These are phyloP conservation scores for Aplysina aerophoba DNA, from an alignment of 37 sponge, comb jelly and placozoan genomes.

Conservation along the genomic window DNA sequence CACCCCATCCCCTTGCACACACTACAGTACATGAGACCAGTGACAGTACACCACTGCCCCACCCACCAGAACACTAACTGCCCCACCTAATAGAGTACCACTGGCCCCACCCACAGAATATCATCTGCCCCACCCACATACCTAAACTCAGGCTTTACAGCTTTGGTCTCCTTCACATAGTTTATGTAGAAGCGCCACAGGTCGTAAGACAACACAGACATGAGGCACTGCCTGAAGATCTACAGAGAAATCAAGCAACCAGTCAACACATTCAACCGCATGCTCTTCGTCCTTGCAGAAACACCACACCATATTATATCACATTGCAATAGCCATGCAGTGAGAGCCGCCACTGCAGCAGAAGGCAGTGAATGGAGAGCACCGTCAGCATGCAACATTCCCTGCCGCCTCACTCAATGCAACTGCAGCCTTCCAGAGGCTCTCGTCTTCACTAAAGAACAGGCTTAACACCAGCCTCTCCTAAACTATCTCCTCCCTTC, in stretches of 20 bases:
- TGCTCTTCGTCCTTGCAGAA: too few species aligned
- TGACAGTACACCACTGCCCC: not conserved
- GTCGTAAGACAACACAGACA: slow-evolving; percentile 89
- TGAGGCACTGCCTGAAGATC: slow-evolving; percentile 92
- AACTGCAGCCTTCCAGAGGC: not conserved
- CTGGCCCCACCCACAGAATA: too few species aligned
- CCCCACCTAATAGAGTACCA: not conserved
- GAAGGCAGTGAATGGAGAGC: too few species aligned
- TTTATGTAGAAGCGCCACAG: slow-evolving; percentile 95
- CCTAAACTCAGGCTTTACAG: slow-evolving; percentile 80
- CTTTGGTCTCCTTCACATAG: slow-evolving; percentile 93
- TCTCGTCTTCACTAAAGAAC: too few species aligned
- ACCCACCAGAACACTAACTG: not conserved
- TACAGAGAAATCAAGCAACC: not conserved
- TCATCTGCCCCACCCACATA: slow-evolving; percentile 14
- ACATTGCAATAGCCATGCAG: not conserved
- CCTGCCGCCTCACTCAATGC: not conserved
- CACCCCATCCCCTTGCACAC: not conserved
- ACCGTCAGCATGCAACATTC: not conserved
- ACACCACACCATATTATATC: too few species aligned
- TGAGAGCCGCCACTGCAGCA: too few species aligned
- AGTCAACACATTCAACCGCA: not conserved
- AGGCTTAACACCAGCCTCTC: too few species aligned
- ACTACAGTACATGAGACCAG: not conserved
- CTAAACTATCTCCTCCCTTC: too few species aligned